Percentiles rank a stretch among this genome's conserved stretches.
Conservation (phyloP, 2,797 vertebrate species). For the Dallia pectoralis region DNA sequence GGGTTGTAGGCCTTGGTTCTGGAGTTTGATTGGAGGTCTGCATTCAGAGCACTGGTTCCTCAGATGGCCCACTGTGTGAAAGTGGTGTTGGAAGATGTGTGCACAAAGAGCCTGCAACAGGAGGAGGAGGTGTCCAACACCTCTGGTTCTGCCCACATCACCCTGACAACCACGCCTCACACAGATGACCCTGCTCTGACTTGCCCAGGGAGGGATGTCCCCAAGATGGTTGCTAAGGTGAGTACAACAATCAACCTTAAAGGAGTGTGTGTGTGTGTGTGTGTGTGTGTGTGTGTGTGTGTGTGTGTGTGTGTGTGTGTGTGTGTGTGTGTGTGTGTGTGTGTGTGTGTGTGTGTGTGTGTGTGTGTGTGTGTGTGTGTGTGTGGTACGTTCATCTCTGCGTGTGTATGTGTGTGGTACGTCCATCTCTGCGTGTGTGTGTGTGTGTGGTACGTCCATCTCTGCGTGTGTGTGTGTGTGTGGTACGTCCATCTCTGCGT, state of each 20-base stretch:
- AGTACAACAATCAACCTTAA: background rate
- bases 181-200: slow-evolving; percentile 63
- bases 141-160: slow-evolving; percentile 60
- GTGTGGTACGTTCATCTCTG: background rate
- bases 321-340: too few relatives aligned
- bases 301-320: slow-evolving; percentile 7
- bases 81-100: slow-evolving; percentile 82
- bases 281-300: background rate
- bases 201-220: slow-evolving; percentile 75
- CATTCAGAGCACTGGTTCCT: slow-evolving; percentile 80
- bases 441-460: background rate
- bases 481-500: too few relatives aligned
- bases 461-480: slow-evolving; percentile 2
- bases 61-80: slow-evolving; percentile 84
- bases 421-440: too few relatives aligned
- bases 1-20: slow-evolving; percentile 72
- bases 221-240: slow-evolving; percentile 88
- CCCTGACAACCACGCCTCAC: slow-evolving; percentile 58
- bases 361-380: slow-evolving; percentile 4
- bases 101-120: slow-evolving; percentile 79
- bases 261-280: slow-evolving; percentile 3
- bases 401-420: too few relatives aligned
- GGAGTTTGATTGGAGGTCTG: slow-evolving; percentile 88
- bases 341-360: too few relatives aligned
- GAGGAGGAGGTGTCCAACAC: slow-evolving; percentile 77